phyloP scores from a whole-genome alignment of 2,113 vertebrate species.

The Pseudopodoces humilis region DNA sequence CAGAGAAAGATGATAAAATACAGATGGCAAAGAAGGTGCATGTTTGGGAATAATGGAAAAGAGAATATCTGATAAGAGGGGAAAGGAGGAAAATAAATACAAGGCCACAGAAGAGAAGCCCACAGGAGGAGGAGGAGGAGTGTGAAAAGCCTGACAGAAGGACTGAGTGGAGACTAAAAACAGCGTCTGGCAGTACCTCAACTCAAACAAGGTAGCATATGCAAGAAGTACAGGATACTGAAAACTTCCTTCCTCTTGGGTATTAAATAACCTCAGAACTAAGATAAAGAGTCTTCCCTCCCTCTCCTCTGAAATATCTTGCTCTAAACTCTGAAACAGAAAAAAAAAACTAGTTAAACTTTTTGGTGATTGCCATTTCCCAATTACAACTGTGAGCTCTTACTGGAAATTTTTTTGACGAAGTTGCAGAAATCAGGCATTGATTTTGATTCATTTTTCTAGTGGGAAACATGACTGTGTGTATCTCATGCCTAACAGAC shows the following conservation, averaged over 20 bases:
- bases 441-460: not conserved
- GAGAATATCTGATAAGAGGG: not conserved
- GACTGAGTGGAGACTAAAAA: constrained; percentile 32
- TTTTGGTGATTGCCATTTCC: not conserved
- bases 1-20: not conserved
- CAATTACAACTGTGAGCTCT: not conserved
- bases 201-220: constrained; percentile 51
- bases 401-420: not conserved
- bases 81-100: constrained; percentile 21
- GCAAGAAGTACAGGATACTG: not conserved
- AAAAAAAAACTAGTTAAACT: not conserved
- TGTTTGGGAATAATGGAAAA: not conserved
- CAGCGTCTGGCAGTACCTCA: constrained; percentile 51
- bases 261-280: constrained; percentile 6
- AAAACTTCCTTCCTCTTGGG: constrained; percentile 32
- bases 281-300: not conserved
- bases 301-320: not conserved
- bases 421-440: not conserved
- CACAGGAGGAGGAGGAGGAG: not conserved
- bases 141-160: constrained; percentile 44
- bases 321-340: not conserved
- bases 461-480: not conserved
- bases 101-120: not conserved
- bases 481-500: not conserved
- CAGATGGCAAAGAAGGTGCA: not conserved